phyloP scores from a whole-genome alignment of 1,140 invertebrate genomes.

The Mamestra configurata region DNA sequence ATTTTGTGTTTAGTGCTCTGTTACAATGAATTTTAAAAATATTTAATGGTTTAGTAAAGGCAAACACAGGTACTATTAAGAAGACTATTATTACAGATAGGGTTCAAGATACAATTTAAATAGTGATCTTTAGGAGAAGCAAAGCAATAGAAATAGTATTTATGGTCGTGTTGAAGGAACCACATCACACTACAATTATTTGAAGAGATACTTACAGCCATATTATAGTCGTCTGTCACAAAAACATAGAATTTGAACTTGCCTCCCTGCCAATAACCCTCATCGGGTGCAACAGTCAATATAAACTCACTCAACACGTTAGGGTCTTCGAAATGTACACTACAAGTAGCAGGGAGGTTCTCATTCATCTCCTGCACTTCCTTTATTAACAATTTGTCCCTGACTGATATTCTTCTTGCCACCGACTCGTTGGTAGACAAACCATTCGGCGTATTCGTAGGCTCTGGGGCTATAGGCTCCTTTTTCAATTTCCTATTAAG shows the following conservation, averaged over 20 bases:
- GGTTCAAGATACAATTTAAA: not conserved
- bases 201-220: slow-evolving; percentile 91
- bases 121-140: not conserved
- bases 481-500: slow-evolving; percentile 94
- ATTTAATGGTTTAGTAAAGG: not conserved
- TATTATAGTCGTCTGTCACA: slow-evolving; percentile 98
- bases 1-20: not conserved
- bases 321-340: slow-evolving; percentile 94
- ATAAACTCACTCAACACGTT: slow-evolving; percentile 94
- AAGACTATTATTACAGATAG: not conserved
- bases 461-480: slow-evolving; percentile 80
- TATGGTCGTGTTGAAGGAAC: too few relatives aligned
- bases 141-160: not conserved
- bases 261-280: slow-evolving; percentile 96
- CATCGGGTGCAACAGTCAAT: slow-evolving; percentile 94
- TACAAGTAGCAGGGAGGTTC: slow-evolving; percentile 94
- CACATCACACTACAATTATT: not conserved
- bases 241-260: slow-evolving; percentile 95
- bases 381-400: slow-evolving; percentile 95
- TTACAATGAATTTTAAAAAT: too few relatives aligned
- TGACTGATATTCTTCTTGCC: slow-evolving; percentile 92
- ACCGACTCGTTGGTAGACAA: slow-evolving; percentile 71
- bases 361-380: slow-evolving; percentile 97
- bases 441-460: slow-evolving; percentile 77
- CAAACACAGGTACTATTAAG: not conserved